Conservation (phyloP, 1,140 invertebrate genomes). For the Philotrypesis tridentata region DNA sequence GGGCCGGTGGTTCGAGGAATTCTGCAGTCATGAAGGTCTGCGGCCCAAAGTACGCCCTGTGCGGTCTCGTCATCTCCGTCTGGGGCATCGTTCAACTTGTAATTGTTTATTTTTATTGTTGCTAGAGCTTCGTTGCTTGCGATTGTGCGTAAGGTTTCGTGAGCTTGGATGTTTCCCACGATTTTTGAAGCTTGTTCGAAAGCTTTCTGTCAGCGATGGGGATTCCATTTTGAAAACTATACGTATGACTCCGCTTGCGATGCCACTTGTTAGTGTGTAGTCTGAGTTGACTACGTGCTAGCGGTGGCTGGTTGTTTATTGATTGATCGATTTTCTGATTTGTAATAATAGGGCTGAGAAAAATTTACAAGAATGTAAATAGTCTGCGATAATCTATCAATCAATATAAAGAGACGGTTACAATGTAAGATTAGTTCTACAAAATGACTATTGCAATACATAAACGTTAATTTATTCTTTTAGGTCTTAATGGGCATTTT, state of each 20-base stretch:
- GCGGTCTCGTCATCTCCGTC: slow-evolving; percentile 89
- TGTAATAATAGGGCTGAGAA: too few relatives aligned
- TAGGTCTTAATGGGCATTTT: slow-evolving; percentile 93
- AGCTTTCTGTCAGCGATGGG: too few relatives aligned
- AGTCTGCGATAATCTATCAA: too few relatives aligned
- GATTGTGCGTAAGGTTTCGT: background rate
- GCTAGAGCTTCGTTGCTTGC: too few relatives aligned
- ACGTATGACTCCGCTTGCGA: background rate
- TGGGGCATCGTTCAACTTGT: slow-evolving; percentile 95
- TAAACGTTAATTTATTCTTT: slow-evolving; percentile 63
- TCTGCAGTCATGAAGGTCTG: slow-evolving; percentile 84
- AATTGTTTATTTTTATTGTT: slow-evolving; percentile 64
- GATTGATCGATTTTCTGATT: too few relatives aligned
- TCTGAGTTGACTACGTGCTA: too few relatives aligned
- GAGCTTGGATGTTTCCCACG: background rate
- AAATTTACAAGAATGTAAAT: too few relatives aligned
- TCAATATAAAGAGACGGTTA: too few relatives aligned
- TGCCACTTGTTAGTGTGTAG: background rate
- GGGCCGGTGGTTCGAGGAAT: background rate
- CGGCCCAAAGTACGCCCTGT: slow-evolving; percentile 93
- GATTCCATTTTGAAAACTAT: background rate
- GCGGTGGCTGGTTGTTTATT: too few relatives aligned
- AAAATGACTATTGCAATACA: too few relatives aligned
- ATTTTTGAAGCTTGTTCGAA: too few relatives aligned
- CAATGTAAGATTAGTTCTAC: too few relatives aligned